phyloP scores from a whole-genome alignment of 2,113 vertebrate genomes.

The Zeus faber region DNA sequence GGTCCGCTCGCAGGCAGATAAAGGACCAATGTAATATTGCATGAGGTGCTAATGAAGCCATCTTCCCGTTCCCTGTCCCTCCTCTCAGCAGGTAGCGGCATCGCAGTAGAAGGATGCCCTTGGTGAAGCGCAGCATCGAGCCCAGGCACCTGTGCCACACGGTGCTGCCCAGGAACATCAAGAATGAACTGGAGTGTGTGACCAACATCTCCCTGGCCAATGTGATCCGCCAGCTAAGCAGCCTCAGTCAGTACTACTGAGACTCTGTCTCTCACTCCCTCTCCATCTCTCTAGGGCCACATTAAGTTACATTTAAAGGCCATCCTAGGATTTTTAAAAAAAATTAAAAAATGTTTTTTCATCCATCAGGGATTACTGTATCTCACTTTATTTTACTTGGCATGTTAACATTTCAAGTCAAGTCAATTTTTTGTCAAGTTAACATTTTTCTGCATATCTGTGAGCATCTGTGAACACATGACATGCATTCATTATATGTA shows the following conservation, averaged over 20 bases:
- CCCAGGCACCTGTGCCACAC: slow-evolving; percentile 97
- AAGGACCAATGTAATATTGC: neutral
- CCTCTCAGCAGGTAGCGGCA: slow-evolving; percentile 56
- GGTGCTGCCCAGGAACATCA: slow-evolving; percentile 89
- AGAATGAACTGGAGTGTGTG: slow-evolving; percentile 98
- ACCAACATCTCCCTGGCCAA: slow-evolving; percentile 98
- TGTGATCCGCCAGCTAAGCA: slow-evolving; percentile 97
- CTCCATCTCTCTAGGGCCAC: no score
- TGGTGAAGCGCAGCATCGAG: slow-evolving; percentile 99
- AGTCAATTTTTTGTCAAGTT: no score
- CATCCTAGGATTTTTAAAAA: no score
- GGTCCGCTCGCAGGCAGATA: neutral
- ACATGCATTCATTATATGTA: no score
- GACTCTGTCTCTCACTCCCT: no score
- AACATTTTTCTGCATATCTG: no score
- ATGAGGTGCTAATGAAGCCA: slow-evolving; percentile 1
- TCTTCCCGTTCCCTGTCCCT: neutral
- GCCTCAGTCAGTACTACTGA: slow-evolving; percentile 98
- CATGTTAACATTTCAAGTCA: no score
- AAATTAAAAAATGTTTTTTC: no score
- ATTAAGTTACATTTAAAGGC: no score
- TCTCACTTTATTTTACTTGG: no score
- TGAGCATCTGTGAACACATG: no score
- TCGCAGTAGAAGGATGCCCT: slow-evolving; percentile 88
- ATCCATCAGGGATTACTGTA: no score